phyloP scores from a whole-genome alignment of 2,113 vertebrate species.

The Hystrix brachyura region DNA sequence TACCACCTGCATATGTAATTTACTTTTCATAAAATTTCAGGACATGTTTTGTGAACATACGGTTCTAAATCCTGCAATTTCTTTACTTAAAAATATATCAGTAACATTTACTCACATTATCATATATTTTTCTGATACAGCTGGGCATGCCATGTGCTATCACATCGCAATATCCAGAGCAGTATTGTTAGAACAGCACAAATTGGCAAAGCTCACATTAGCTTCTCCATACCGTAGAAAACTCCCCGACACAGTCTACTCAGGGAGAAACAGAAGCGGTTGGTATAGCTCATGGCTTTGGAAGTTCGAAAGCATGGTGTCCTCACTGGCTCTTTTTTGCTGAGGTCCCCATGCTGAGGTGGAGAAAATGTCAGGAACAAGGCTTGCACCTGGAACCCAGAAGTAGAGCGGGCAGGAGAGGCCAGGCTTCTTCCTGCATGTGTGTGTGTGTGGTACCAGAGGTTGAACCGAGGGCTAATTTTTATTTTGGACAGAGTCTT shows the following conservation, averaged over 20 bases:
- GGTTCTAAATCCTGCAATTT: background rate
- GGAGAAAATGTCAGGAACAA: background rate
- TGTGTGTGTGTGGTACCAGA: background rate
- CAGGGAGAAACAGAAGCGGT: background rate
- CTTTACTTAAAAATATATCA: constrained; percentile 17
- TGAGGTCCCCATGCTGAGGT: too few relatives aligned
- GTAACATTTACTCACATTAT: background rate
- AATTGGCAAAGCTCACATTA: background rate
- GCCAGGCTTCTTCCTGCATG: background rate
- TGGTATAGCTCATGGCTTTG: background rate
- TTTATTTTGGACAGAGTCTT: background rate
- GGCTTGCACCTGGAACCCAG: background rate
- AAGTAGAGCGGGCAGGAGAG: background rate
- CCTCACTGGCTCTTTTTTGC: background rate
- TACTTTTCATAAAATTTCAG: constrained; percentile 30
- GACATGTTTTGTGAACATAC: background rate
- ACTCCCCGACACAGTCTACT: background rate
- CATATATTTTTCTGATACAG: constrained; percentile 40
- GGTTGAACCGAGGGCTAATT: background rate
- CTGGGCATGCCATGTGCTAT: background rate
- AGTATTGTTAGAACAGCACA: background rate
- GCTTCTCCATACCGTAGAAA: background rate
- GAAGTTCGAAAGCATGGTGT: background rate
- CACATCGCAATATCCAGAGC: background rate
- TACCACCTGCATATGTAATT: background rate